Evolutionary conservation across 1,140 invertebrate genomes (phyloP), one percentile per base, ranked within the genome.

Genomic region (Conus ventricosus): DNA sequence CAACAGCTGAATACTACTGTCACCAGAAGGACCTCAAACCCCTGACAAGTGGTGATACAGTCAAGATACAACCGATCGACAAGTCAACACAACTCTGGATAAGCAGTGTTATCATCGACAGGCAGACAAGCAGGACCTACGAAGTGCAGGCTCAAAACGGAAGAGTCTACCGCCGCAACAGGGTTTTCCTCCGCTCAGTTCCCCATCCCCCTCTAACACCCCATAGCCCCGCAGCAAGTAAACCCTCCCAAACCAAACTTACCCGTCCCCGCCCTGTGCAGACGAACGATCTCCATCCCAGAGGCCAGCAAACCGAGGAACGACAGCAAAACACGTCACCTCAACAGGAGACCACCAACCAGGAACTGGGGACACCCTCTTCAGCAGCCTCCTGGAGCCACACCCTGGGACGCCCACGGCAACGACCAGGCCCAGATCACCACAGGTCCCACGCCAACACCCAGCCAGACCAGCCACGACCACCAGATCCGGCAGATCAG

Each of bases 31-130:
- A 84, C 54, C 85, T 90, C 25, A 11, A 53, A 89, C n/a, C 76
- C 25, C 81, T 90, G 51, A 10, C 55, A 15, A 25, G 13, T 27
- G 85, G 89, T 71, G 88, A 90, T 55, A 75, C 60, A 17, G 88
- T 90, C 27, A 71, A 71, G n/a, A 83, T 90, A 10, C 54, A 85
- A 25, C 88, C 89, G 13, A 85, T 57, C 4, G n/a, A 60, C 51
- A 86, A 51, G 53, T 51, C 82, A 10, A n/a, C 23, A 67, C 82
- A 85, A 83, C 39, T 57, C 25, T 88, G 87, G 87, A 71, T 39
- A 27, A 86, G 88, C 78, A 71, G 57, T 17, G 53, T 23, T 5
- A 57, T 85, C 5, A 27, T 51, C 54, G 55, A 55, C 20, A 80
- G 85, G 54, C 23, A 60, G 11, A 75, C 84, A 23, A 60, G 27